Conservation (phyloP, 2,888 invertebrate genomes). For the Aspidiotus rigidus region DNA sequence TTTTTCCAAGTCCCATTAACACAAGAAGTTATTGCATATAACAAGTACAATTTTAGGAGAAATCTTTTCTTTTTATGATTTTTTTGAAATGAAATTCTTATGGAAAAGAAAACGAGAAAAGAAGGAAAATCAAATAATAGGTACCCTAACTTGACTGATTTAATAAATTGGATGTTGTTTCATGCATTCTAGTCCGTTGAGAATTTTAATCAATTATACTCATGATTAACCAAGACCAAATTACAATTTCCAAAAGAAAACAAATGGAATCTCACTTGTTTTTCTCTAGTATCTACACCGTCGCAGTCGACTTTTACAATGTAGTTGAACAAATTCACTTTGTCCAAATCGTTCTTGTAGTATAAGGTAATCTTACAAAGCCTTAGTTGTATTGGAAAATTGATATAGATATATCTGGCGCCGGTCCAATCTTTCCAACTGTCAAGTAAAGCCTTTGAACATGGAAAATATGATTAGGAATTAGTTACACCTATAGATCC, state of each 20-base stretch:
- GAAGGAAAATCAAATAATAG: no score
- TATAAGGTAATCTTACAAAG: conserved; percentile 44
- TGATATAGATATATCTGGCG: conserved; percentile 44
- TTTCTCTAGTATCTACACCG: conserved; percentile 40
- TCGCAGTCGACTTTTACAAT: conserved; percentile 44
- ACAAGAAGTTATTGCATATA: no score
- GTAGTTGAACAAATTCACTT: conserved; percentile 44
- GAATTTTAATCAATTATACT: no score
- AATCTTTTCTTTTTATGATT: no score
- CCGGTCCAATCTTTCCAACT: conserved; percentile 47
- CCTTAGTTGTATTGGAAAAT: conserved; percentile 44
- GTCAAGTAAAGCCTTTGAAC: conserved; percentile 42
- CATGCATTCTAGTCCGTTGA: no score
- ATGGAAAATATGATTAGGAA: no score
- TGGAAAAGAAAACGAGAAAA: not conserved
- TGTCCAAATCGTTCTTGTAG: conserved; percentile 42
- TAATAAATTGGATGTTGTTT: no score
- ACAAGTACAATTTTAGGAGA: no score
- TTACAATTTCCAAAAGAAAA: not conserved
- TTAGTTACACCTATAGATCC: no score
- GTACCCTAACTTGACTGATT: no score
- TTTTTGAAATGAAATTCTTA: not conserved
- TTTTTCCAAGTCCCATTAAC: no score
- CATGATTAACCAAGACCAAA: no score
- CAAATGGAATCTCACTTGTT: conserved; percentile 38